Evolutionary conservation across 1,140 invertebrate genomes (phyloP), one percentile per base, ranked within the genome.

Genomic region (Pygmarrhopalites habei): DNA sequence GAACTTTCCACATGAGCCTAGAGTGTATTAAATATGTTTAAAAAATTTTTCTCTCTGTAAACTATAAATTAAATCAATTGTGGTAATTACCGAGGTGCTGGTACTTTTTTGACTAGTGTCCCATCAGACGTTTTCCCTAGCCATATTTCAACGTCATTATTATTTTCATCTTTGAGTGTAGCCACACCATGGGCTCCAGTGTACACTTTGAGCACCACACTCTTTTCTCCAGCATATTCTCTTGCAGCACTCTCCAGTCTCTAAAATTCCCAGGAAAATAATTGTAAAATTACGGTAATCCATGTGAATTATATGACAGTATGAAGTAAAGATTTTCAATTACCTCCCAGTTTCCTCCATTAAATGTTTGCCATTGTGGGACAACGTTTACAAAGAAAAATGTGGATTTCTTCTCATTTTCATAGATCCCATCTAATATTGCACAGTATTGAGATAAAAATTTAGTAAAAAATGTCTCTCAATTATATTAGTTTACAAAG

Each of bases 351-450:
- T 86, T 86, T 39, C 81, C 82, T 52, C 77, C 81, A 66, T 85
- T 85, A 63, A 85, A 81, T 4, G 76, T 78, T 62, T 85, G 82
- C 84, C 84, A 86, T 53, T 83, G 83, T 1, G 83, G 83, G 3
- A 79, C 82, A 2, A 76, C 79, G 70, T 86, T 86, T 12, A 83
- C 79, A 71, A 82, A 86, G 67, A 80, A 80, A 73, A 83, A 86
- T 2, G 83, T 83, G n/a, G 82, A 75, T 1, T 81, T 77, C 71
- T 87, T 83, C 53, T 82, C 80, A 15, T 79, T 74, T 0, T 79
- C 83, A 64, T 79, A 84, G 1, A 85, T 75, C 51, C 81, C 83
- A 71, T 87, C 85, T 32, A n/a, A n/a, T n/a, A n/a, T n/a, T n/a
- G n/a, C n/a, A n/a, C n/a, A n/a, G n/a, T n/a, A n/a, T n/a, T n/a